phyloP scores from a whole-genome alignment of 1,140 invertebrate genomes.

The Hylaeus anthracinus region DNA sequence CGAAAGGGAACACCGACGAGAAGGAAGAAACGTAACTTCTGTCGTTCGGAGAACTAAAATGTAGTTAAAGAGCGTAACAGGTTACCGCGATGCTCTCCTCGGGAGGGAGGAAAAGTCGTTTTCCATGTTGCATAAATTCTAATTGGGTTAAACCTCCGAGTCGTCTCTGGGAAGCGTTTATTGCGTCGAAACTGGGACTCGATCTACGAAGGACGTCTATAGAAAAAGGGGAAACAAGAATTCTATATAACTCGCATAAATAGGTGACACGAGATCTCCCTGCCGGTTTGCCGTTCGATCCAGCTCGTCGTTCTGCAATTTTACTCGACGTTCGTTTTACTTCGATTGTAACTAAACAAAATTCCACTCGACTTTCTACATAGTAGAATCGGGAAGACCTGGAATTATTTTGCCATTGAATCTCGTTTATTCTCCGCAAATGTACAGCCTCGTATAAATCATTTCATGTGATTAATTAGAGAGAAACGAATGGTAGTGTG shows the following conservation, averaged over 20 bases:
- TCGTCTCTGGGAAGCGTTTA: slow-evolving; percentile 10
- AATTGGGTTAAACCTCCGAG: slow-evolving; percentile 36
- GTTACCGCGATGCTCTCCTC: neutral
- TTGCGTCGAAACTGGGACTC: slow-evolving; percentile 35
- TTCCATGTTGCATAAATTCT: slow-evolving; percentile 23
- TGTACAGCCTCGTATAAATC: too few species aligned
- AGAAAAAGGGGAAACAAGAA: slow-evolving; percentile 17
- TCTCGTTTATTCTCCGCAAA: too few species aligned
- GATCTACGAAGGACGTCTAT: slow-evolving; percentile 34
- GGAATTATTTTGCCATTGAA: too few species aligned
- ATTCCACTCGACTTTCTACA: too few species aligned
- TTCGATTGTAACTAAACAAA: too few species aligned
- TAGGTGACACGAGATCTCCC: slow-evolving; percentile 15
- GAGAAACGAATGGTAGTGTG: too few species aligned
- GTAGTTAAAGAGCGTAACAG: neutral
- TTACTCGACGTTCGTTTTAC: too few species aligned
- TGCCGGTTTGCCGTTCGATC: neutral
- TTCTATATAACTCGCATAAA: neutral
- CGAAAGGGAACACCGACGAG: too few species aligned
- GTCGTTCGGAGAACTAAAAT: neutral
- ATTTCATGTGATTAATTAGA: too few species aligned
- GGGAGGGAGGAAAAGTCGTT: neutral
- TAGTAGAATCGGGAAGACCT: too few species aligned
- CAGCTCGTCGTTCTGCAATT: neutral
- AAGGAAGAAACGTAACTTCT: too few species aligned